Evolutionary conservation across 1,140 invertebrate genomes (phyloP), one percentile per base, ranked within the genome.

Genomic region (Vanessa atalanta): DNA sequence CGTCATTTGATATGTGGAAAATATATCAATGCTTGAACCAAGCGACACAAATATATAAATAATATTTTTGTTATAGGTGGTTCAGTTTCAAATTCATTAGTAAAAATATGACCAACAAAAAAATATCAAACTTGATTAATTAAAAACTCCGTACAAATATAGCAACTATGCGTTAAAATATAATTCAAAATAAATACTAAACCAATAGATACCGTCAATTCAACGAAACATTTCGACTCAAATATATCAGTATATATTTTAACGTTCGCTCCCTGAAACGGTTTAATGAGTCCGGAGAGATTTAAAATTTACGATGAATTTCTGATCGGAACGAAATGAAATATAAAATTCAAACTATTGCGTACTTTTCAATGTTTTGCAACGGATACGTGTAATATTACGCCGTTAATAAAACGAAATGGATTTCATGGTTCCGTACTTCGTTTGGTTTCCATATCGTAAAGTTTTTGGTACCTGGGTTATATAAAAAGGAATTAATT

Each of bases 331-430:
- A 37, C 23, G 31, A 69, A 60, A 55, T 69, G 50, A 51, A 51
- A 69, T 48, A 60, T 69, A 48, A 69, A 69, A 60, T 69, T 69
- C 55, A 12, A 69, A 69, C 53, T 69, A 69, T 69, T 69, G 16
- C 48, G 47, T 26, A 67, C 23, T 53, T 31, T 67, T 16, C 50
- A 53, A n/a, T n/a, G 50, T n/a, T 53, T 53, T 53, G 15, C 11
- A 16, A n/a, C 51, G n/a, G 15, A 20, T 57, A 57, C n/a, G 12
- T 16, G 20, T 53, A 53, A 57, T 26, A 23, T 57, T 57, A 20
- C 20, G 20, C 7, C 20, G 20, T 61, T 23, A 20, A 61, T 43
- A 43, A 43, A 43, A 43, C 37, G 37, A 43, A 5, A 43, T 43
- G 37, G 37, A 9, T 43, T 43, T 43, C 9, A 43, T 43, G 37